phyloP scores from a whole-genome alignment of 2,888 invertebrate species.

The Philopedon plagiatum region DNA sequence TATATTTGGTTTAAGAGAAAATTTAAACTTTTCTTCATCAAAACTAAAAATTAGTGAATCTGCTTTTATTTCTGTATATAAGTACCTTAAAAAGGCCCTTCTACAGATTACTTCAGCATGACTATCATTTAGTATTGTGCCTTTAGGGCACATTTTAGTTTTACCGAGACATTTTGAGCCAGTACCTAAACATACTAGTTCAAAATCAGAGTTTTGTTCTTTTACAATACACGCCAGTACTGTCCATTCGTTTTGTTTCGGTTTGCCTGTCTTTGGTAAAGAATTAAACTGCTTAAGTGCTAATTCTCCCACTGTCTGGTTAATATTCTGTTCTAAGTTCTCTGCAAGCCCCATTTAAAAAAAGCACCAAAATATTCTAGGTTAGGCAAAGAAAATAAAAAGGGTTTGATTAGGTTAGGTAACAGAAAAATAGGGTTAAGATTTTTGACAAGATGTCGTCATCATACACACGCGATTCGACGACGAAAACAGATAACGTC shows the following conservation, averaged over 20 bases:
- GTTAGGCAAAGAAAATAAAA: too few species aligned
- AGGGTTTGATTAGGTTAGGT: too few species aligned
- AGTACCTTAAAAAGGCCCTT: conserved; percentile 84
- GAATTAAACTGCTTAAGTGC: conserved; percentile 75
- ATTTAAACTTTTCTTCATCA: conserved; percentile 51
- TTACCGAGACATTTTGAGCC: conserved; percentile 93
- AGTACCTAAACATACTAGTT: conserved; percentile 87
- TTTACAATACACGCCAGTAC: conserved; percentile 82
- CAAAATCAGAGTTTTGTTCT: conserved; percentile 65
- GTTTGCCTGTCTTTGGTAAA: conserved; percentile 87
- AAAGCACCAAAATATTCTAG: too few species aligned
- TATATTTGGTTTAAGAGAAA: conserved; percentile 69
- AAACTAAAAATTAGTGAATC: conserved; percentile 54
- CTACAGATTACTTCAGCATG: conserved; percentile 93
- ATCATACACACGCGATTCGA: too few species aligned
- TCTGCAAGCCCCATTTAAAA: neutral
- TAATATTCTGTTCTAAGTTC: conserved; percentile 41
- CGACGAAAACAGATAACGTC: too few species aligned
- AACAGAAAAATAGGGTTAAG: too few species aligned
- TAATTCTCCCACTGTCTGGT: conserved; percentile 70
- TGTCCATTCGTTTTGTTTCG: conserved; percentile 84
- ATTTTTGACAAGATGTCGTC: too few species aligned
- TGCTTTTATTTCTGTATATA: conserved; percentile 73
- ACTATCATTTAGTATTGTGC: conserved; percentile 87
- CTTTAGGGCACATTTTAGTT: conserved; percentile 75